Percentiles rank a stretch among this genome's conserved stretches.
phyloP scores from a whole-genome alignment of 2,888 invertebrate genomes.

The Julus scandinavius region DNA sequence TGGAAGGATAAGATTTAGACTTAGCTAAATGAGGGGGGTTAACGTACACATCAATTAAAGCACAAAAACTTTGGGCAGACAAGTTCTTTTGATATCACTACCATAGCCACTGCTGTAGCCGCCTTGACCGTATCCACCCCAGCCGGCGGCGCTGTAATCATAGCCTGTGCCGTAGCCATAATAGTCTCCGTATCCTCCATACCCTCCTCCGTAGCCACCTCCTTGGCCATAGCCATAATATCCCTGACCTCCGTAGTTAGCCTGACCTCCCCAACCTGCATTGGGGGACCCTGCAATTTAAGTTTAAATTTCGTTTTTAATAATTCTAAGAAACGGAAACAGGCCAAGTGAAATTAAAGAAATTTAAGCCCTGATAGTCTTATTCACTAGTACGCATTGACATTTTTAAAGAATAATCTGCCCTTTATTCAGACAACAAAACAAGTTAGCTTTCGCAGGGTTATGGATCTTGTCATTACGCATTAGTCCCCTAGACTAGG shows the following conservation, averaged over 20 bases:
- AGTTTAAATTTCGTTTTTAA: constrained; percentile 47
- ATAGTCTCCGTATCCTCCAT: constrained; percentile 74
- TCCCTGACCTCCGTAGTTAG: constrained; percentile 61
- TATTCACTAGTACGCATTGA: constrained; percentile 12
- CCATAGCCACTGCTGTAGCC: constrained; percentile 73
- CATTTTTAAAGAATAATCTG: background rate
- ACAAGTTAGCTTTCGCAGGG: constrained; percentile 35
- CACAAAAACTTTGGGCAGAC: constrained; percentile 41
- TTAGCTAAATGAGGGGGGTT: constrained; percentile 55
- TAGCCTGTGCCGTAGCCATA: constrained; percentile 78
- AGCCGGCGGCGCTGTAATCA: constrained; percentile 66
- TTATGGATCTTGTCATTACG: constrained; percentile 29
- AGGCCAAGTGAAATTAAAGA: background rate
- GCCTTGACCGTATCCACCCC: constrained; percentile 70
- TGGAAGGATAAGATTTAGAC: constrained; percentile 55
- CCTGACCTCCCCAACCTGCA: constrained; percentile 61
- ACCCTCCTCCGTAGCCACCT: constrained; percentile 69
- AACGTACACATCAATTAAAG: constrained; percentile 52
- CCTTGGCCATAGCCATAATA: constrained; percentile 64
- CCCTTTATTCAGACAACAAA: constrained; percentile 8
- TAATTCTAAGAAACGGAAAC: constrained; percentile 39
- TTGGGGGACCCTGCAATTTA: constrained; percentile 54
- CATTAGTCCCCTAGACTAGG: constrained; percentile 42
- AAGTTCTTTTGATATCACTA: constrained; percentile 55
- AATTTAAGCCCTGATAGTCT: constrained; percentile 29